These are phyloP conservation scores for Drosophila tsacasi DNA, from an alignment of 1,140 invertebrate genomes.

Conservation along the genomic window DNA sequence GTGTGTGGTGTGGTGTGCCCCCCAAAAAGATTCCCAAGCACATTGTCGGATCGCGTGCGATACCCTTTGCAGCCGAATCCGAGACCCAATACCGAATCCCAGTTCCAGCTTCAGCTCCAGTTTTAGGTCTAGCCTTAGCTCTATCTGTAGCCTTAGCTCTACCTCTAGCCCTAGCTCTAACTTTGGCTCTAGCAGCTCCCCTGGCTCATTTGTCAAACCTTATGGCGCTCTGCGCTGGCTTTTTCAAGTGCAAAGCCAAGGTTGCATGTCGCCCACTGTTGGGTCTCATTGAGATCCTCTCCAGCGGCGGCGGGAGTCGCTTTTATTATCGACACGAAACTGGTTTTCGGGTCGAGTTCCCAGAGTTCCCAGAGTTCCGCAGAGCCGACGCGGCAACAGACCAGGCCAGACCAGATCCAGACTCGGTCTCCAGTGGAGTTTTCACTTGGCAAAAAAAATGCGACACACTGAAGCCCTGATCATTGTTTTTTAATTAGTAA, in stretches of 20 bases:
- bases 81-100: background rate
- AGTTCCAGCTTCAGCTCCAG: background rate
- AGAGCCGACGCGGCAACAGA: background rate
- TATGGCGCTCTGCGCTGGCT: slow-evolving; percentile 32
- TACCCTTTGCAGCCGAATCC: background rate
- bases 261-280: slow-evolving; percentile 52
- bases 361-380: slow-evolving; percentile 27
- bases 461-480: background rate
- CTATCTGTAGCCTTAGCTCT: background rate
- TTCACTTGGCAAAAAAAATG: slow-evolving; percentile 27
- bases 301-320: slow-evolving; percentile 28
- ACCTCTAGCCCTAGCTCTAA: background rate
- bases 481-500: background rate
- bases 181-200: background rate
- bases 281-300: slow-evolving; percentile 3
- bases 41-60: slow-evolving; percentile 77
- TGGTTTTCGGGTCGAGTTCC: slow-evolving; percentile 41
- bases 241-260: slow-evolving; percentile 80
- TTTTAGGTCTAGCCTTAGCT: background rate
- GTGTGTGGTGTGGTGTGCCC: slow-evolving; percentile 30
- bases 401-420: slow-evolving; percentile 32
- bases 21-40: slow-evolving; percentile 73
- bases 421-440: background rate
- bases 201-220: slow-evolving; percentile 60
- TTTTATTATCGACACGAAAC: slow-evolving; percentile 78